phyloP scores from a whole-genome alignment of 2,888 invertebrate species.

The Drosophila siamana region DNA sequence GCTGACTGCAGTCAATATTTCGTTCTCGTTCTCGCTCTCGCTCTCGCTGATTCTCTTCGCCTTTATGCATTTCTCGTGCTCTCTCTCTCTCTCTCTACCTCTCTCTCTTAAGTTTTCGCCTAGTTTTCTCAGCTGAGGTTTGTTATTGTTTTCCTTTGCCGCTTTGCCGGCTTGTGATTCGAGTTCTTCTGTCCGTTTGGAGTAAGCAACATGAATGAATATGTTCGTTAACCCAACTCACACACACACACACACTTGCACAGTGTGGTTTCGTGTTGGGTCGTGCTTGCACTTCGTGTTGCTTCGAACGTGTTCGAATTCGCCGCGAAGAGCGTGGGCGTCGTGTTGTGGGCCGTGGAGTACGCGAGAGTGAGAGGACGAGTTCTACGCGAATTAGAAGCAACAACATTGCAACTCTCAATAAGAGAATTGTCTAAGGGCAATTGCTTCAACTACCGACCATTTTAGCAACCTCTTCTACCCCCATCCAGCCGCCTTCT shows the following conservation, averaged over 20 bases:
- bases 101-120: conserved; percentile 56
- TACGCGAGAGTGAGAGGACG: conserved; percentile 27
- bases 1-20: conserved; percentile 51
- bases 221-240: conserved; percentile 40
- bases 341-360: background rate
- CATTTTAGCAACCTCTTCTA: background rate
- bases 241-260: conserved; percentile 11
- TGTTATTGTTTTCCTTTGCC: conserved; percentile 77
- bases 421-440: conserved; percentile 40
- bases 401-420: conserved; percentile 55
- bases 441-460: conserved; percentile 58
- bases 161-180: conserved; percentile 64
- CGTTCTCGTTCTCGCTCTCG: conserved; percentile 14
- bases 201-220: conserved; percentile 68
- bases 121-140: conserved; percentile 75
- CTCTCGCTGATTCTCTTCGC: conserved; percentile 2
- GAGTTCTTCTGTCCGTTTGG: conserved; percentile 29
- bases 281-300: conserved; percentile 65
- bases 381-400: conserved; percentile 38
- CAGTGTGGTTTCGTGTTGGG: conserved; percentile 51
- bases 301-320: conserved; percentile 71
- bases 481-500: background rate
- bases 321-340: conserved; percentile 8
- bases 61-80: background rate
- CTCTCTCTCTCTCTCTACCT: conserved; percentile 20